These are phyloP conservation scores for Diadumene lineata DNA, from an alignment of 92 coral and sea anemone species.

Conservation along the genomic window DNA sequence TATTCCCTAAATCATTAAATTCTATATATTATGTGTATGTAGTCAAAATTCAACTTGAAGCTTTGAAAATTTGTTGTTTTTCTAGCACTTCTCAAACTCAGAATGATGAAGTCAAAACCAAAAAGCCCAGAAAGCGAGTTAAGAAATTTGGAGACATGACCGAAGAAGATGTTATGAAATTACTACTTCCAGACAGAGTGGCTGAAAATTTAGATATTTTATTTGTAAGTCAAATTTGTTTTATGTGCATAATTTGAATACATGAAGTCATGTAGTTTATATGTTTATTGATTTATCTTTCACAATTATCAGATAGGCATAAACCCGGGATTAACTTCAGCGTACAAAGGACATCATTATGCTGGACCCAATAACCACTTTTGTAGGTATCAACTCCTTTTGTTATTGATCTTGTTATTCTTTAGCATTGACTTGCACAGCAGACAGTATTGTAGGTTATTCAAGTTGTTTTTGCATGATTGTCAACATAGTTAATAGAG, in stretches of 20 bases:
- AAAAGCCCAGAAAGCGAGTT: constrained; percentile 31
- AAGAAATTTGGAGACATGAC: constrained; percentile 80
- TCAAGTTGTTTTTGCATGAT: no score
- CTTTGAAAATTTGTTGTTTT: neutral
- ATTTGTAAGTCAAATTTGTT: constrained; percentile 62
- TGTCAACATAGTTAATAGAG: no score
- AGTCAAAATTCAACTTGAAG: neutral
- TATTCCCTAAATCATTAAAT: neutral
- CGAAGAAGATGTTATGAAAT: constrained; percentile 85
- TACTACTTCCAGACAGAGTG: constrained; percentile 80
- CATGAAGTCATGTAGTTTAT: neutral
- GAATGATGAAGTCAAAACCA: neutral
- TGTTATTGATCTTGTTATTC: neutral
- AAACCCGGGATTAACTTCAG: constrained; percentile 96
- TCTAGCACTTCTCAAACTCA: constrained; percentile 3
- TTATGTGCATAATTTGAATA: neutral
- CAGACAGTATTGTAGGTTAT: no score
- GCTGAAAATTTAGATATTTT: constrained; percentile 79
- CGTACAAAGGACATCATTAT: constrained; percentile 95
- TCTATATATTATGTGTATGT: neutral
- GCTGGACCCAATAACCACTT: constrained; percentile 95
- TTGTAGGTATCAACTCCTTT: constrained; percentile 48
- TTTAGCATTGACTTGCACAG: neutral
- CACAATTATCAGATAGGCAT: constrained; percentile 70
- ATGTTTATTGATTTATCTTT: neutral